Evolutionary conservation across 2,113 vertebrate genomes (phyloP), one percentile per base, ranked within the genome.

Genomic region (Epinephelus cyanopodus): DNA sequence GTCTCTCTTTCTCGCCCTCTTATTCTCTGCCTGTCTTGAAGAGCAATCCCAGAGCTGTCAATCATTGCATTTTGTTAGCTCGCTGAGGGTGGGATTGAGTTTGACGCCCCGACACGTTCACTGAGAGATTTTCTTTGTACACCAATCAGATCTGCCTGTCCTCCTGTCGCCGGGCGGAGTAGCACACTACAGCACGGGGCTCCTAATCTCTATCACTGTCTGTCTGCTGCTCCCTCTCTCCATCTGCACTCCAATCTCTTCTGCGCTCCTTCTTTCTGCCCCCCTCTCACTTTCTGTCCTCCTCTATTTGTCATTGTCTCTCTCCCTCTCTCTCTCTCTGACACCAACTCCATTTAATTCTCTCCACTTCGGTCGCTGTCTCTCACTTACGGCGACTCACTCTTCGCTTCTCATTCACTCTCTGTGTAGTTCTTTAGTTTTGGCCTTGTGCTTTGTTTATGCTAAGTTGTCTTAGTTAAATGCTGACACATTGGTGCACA

Each of bases 111-210:
- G 74, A 91, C 90, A 86, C 64, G 83, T 87, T 90, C 64, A n/a
- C 81, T 87, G 71, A 77, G 81, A 90, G 86, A 84, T 91, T 89
- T 90, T 92, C 88, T 93, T 90, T 94, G 89, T 95, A 82, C 87
- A 91, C 92, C 87, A 92, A 92, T 94, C 93, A 89, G 81, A 91
- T 86, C 52, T 81, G 90, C 47, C 91, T 90, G 91, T 92, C 88
- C 82, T 82, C 17, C 77, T 90, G 90, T 94, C 86, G 74, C 82
- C 84, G 12, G 85, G 89, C 72, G 74, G 76, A 90, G 82, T 77
- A 75, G 77, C 69, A 77, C 84, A 77, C 77, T 77, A 75, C 89
- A 81, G 62, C 82, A 82, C 63, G 2, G 71, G 62, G 42, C 76
- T 79, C 82, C 88, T 92, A 87, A 91, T 92, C 89, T 93, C 65